Conservation (phyloP, 2,113 vertebrate genomes). For the Sterrhoptilus dennistouni region DNA sequence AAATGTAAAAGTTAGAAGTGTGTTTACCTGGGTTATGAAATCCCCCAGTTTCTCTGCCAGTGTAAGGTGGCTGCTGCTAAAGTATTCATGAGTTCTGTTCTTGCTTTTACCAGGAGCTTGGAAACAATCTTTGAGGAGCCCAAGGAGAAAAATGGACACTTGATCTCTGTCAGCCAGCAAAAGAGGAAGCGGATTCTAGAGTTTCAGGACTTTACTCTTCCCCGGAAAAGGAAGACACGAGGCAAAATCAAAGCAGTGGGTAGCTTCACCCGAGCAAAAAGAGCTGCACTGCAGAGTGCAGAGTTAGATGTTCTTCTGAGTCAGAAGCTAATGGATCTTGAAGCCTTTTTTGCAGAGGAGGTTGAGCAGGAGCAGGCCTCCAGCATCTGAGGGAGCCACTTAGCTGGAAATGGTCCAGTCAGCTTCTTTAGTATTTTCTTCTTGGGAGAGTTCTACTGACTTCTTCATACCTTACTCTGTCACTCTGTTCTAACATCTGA, state of each 20-base stretch:
- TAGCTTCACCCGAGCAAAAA: conserved; percentile 79
- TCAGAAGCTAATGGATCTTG: conserved; percentile 90
- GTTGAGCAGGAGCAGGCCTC: conserved; percentile 73
- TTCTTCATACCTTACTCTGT: not conserved
- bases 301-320: conserved; percentile 89
- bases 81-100: not conserved
- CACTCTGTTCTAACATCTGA: not conserved
- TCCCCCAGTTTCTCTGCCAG: not conserved
- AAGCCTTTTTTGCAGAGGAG: conserved; percentile 84
- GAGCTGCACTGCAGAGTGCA: conserved; percentile 77
- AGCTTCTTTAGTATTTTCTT: not conserved
- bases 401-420: not conserved
- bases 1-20: not conserved
- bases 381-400: conserved; percentile 22
- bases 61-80: not conserved
- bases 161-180: conserved; percentile 90
- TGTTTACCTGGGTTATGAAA: not conserved
- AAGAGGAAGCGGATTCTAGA: conserved; percentile 90
- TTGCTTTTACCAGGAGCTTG: conserved; percentile 79
- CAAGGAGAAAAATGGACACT: conserved; percentile 86
- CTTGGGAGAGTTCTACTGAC: not conserved
- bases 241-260: conserved; percentile 69
- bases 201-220: conserved; percentile 92
- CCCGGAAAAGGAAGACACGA: conserved; percentile 84
- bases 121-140: conserved; percentile 98